Base-by-base conservation (phyloP, 2,797 vertebrate species). In the Cynopterus sphinx region DNA sequence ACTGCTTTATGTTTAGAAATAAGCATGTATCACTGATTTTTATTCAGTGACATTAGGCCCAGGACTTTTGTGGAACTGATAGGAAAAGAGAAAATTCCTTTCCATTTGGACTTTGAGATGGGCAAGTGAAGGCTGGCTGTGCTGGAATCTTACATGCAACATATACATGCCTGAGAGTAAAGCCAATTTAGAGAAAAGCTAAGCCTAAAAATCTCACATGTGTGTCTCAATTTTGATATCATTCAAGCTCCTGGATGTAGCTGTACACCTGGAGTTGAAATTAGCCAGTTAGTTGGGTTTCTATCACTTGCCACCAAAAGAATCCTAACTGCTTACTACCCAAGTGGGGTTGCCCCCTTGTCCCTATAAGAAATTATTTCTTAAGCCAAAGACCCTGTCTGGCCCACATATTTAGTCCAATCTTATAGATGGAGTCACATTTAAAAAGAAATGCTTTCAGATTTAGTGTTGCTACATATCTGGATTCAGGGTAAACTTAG, bases 401-500 rank as follows among this genome's bases (percentile, higher is more conserved):
- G 24, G 31, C 57, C 82, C 59, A 63, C 36, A 63, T 57, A 51
- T 73, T 68, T 77, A 82, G 28, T 83, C 24, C n/a, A 78, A 41
- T 78, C 46, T 36, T 81, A 16, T 16, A 8, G 31, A 73, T 1
- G 65, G 83, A 93, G 70, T 93, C 88, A 53, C 46, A 78, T 73
- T 26, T 53, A 61, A 43, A 83, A 86, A 59, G 63, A 88, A 87
- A 81, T 51, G 28, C 49, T 78, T 93, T 81, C 21, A 73, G n/a
- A 77, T 74, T 83, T 91, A 88, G 39, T 51, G 28, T 55, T 39
- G 22, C 65, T 88, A 74, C n/a, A 49, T 78, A 95, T 65, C 78
- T 87, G 53, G 93, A 81, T 59, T 31, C 61, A 31, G 57, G 21
- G 77, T 87, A 74, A 92, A 95, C 57, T 85, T 87, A 73, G 61